Evolutionary conservation across 2,797 vertebrate species (phyloP), one percentile per base, ranked within the genome.

Genomic region (Threskiornis aethiopicus): DNA sequence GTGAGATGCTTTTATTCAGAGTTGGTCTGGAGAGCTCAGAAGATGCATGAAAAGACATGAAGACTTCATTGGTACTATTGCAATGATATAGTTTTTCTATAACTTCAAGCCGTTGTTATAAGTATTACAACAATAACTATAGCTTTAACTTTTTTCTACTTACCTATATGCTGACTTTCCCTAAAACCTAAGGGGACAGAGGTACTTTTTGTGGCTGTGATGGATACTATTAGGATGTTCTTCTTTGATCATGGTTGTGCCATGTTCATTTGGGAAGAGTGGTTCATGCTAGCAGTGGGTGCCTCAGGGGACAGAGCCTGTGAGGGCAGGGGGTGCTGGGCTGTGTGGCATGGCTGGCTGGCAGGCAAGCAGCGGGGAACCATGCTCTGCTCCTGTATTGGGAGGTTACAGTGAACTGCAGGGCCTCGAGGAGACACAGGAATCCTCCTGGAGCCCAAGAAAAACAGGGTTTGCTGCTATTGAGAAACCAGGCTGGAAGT

Each of bases 351-450:
- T 15, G 35, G 55, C 35, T 25, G 41, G 39, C 52, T 26, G 44
- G 47, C 70, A 19, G 31, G 47, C 35, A 41, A 21, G 47, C 61
- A 26, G 55, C 1, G 0, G 9, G 26, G 39, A 16, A 12, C 25
- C 10, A 12, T 0, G 3, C 37, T 39, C 28, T 29, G 35, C 51
- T 76, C 16, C 12, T 31, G 6, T 25, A 13, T 15, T 0, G 2
- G 33, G 49, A 69, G 33, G 19, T 64, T 41, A 46, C 0, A 1
- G 49, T 24, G n/a, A 39, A 61, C 49, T 52, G 18, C n/a, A 28
- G 61, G 28, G n/a, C 29, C 12, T 49, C 1, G 3, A 76, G 39
- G 31, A 90, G 37, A 61, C 29, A 26, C 17, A 20, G 46, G 37
- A 49, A 35, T n/a, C 47, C 62, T 70, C 52, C 41, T 35, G 42